Evolutionary conservation across 2,888 invertebrate genomes (phyloP).

Genomic region (Campoletis raptor): DNA sequence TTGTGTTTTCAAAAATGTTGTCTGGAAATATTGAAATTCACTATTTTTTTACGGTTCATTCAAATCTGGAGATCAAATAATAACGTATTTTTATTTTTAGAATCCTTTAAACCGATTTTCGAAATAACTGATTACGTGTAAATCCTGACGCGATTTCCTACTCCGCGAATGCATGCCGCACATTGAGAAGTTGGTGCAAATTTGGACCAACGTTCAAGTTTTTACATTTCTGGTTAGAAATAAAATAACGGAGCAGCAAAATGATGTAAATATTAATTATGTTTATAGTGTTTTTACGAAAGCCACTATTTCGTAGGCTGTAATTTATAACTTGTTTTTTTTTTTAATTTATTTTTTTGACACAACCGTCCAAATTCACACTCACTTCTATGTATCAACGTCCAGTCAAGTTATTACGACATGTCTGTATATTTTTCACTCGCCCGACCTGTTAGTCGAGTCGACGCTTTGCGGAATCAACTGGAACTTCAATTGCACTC

Average conservation of each 20-base stretch:
- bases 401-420: constrained; percentile 63
- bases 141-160: constrained; percentile 24
- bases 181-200: neutral
- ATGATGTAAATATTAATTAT: neutral
- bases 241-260: neutral
- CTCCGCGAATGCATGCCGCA: constrained; percentile 1
- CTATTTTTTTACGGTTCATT: no score
- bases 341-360: no score
- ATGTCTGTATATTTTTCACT: constrained; percentile 65
- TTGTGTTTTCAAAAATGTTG: neutral
- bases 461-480: constrained; percentile 47
- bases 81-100: no score
- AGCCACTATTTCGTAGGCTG: neutral
- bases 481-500: constrained; percentile 52
- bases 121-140: neutral
- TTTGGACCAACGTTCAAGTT: neutral
- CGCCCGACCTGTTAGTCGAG: constrained; percentile 67
- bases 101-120: no score
- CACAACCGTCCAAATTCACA: neutral
- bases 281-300: neutral
- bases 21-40: neutral
- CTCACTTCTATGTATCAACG: neutral
- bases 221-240: neutral
- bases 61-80: no score
- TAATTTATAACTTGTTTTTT: neutral